A percentile compares a stretch with the other conserved stretches of the same genome.
These are phyloP conservation scores for Phymatocera aterrima DNA, from an alignment of 2,888 invertebrate species.

Conservation along the genomic window DNA sequence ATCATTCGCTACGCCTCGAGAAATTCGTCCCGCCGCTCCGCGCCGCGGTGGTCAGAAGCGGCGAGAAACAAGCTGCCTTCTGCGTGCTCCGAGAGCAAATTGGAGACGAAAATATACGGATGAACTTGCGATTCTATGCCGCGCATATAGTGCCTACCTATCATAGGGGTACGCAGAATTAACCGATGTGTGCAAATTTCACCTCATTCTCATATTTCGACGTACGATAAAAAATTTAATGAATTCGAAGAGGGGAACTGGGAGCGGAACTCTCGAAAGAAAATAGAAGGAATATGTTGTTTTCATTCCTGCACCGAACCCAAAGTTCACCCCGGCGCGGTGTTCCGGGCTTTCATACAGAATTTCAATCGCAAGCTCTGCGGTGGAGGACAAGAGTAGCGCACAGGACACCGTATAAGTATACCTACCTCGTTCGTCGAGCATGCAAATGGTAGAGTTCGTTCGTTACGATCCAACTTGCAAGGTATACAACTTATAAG, in stretches of 20 bases:
- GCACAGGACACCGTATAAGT: too few species aligned
- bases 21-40: not conserved
- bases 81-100: not conserved
- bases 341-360: not conserved
- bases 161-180: too few species aligned
- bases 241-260: too few species aligned
- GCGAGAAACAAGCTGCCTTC: slow-evolving; percentile 3
- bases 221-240: too few species aligned
- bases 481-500: not conserved
- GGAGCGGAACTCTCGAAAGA: too few species aligned
- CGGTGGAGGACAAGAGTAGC: not conserved
- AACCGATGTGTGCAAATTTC: too few species aligned
- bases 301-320: too few species aligned
- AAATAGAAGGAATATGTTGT: too few species aligned
- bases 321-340: not conserved
- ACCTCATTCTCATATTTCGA: too few species aligned
- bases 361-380: not conserved
- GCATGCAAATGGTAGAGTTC: not conserved
- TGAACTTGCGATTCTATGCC: too few species aligned
- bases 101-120: not conserved
- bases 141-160: too few species aligned
- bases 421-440: not conserved
- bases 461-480: not conserved
- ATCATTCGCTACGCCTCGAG: not conserved
- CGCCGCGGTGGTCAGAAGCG: slow-evolving; percentile 1